phyloP scores from a whole-genome alignment of 1,140 invertebrate species.

The Zaprionus lachaisei region DNA sequence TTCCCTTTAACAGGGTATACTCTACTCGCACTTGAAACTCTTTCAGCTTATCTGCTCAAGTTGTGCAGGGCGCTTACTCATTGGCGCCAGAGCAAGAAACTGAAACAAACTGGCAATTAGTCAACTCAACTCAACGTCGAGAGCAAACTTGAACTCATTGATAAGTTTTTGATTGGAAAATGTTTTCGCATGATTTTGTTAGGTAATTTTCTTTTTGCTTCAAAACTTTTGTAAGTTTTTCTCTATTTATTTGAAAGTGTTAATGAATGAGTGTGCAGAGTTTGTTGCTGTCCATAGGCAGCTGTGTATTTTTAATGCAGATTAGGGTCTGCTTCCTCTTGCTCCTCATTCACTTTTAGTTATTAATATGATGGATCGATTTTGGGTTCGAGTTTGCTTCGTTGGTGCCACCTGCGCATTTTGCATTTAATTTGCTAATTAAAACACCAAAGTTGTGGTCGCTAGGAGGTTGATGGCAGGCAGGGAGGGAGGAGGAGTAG shows the following conservation, averaged over 20 bases:
- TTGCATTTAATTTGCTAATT: slow-evolving; percentile 76
- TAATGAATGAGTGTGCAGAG: slow-evolving; percentile 21
- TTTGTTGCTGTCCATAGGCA: slow-evolving; percentile 14
- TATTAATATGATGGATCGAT: slow-evolving; percentile 37
- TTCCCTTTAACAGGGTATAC: slow-evolving; percentile 11
- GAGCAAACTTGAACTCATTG: slow-evolving; percentile 7
- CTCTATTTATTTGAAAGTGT: slow-evolving; percentile 4
- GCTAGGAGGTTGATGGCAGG: background rate
- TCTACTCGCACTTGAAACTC: background rate
- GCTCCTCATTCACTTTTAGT: slow-evolving; percentile 6
- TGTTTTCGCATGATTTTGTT: slow-evolving; percentile 8
- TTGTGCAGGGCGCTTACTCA: slow-evolving; percentile 1
- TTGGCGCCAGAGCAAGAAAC: background rate
- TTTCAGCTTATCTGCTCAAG: background rate
- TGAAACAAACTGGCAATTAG: slow-evolving; percentile 4
- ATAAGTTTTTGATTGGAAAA: slow-evolving; percentile 26
- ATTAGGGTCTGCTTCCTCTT: background rate
- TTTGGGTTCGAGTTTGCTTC: slow-evolving; percentile 13
- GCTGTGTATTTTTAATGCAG: slow-evolving; percentile 15
- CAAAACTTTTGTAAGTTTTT: background rate
- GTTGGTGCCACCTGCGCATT: slow-evolving; percentile 15
- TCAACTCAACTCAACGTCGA: background rate
- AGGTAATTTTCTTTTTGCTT: background rate
- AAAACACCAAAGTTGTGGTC: slow-evolving; percentile 39
- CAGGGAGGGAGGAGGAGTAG: background rate